A percentile compares a stretch with the other conserved stretches of the same genome.
phyloP scores from a whole-genome alignment of 1,140 invertebrate genomes.

The Xylocopa sonorina region DNA sequence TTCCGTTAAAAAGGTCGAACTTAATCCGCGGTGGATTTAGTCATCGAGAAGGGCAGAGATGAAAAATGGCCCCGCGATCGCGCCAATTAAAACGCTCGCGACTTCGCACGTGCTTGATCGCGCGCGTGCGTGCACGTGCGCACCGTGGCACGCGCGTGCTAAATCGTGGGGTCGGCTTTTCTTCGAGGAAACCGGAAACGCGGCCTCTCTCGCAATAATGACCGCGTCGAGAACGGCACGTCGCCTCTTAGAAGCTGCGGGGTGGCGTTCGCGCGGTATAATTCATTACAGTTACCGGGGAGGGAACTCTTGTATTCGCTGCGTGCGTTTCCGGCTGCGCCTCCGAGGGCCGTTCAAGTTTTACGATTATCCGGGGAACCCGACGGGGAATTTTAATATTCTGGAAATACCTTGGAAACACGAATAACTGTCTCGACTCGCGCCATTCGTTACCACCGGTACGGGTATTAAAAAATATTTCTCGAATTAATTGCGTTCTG shows the following conservation, averaged over 20 bases:
- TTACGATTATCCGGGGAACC: background rate
- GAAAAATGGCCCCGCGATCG: background rate
- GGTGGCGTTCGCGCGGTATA: background rate
- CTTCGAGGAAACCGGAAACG: slow-evolving; percentile 47
- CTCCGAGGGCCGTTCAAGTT: too few species aligned
- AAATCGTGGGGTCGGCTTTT: slow-evolving; percentile 62
- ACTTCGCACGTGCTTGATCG: slow-evolving; percentile 10
- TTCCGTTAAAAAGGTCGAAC: background rate
- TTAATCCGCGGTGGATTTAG: too few species aligned
- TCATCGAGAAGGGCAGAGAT: background rate
- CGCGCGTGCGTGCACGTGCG: slow-evolving; percentile 62
- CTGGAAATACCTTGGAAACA: too few species aligned
- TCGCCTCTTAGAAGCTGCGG: background rate
- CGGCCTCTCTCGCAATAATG: slow-evolving; percentile 21
- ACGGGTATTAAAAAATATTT: too few species aligned
- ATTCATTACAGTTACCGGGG: slow-evolving; percentile 11
- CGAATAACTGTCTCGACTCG: too few species aligned
- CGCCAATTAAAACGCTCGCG: slow-evolving; percentile 35
- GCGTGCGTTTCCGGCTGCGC: background rate
- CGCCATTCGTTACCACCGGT: too few species aligned
- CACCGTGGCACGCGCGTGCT: slow-evolving; percentile 63
- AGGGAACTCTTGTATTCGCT: background rate
- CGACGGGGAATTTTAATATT: background rate
- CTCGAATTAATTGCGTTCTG: too few species aligned
- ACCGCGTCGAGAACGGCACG: slow-evolving; percentile 4